Percentiles rank a stretch among this genome's conserved stretches.
Evolutionary conservation across 1,140 invertebrate species (phyloP).

Genomic region (Apis cerana): DNA sequence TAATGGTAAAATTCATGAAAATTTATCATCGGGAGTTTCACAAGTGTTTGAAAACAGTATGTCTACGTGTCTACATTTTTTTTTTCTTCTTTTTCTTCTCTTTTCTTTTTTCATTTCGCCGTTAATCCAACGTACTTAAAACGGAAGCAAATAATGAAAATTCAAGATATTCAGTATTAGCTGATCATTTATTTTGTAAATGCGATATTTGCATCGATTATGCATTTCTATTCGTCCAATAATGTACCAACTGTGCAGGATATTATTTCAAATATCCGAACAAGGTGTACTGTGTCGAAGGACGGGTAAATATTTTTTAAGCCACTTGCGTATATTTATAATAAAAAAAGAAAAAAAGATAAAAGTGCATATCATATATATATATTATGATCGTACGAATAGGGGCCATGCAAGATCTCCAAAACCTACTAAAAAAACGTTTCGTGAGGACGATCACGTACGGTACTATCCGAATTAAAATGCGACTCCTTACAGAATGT

Average conservation of each 20-base stretch:
- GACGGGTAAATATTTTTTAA: too few relatives aligned
- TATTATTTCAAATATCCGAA: too few relatives aligned
- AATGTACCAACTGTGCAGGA: neutral
- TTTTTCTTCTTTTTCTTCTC: neutral
- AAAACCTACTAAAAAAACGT: constrained; percentile 19
- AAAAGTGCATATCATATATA: too few relatives aligned
- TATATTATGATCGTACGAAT: too few relatives aligned
- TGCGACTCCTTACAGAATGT: constrained; percentile 46
- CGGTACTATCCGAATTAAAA: constrained; percentile 39
- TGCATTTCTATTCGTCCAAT: neutral
- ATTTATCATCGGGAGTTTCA: too few relatives aligned
- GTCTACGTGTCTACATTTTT: too few relatives aligned
- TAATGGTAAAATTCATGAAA: too few relatives aligned
- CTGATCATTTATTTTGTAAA: neutral
- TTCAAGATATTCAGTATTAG: neutral
- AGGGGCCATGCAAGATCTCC: constrained; percentile 5
- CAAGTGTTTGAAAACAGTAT: too few relatives aligned
- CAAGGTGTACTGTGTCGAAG: too few relatives aligned
- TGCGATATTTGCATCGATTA: neutral
- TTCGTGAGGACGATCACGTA: constrained; percentile 55
- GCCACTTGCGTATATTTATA: too few relatives aligned
- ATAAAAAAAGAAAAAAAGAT: too few relatives aligned
- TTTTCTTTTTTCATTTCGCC: too few relatives aligned
- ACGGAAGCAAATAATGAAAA: neutral
- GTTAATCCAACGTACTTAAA: neutral